Evolutionary conservation across 2,888 invertebrate species (phyloP), one percentile per base, ranked within the genome.

Genomic region (Gnatocerus cornutus): DNA sequence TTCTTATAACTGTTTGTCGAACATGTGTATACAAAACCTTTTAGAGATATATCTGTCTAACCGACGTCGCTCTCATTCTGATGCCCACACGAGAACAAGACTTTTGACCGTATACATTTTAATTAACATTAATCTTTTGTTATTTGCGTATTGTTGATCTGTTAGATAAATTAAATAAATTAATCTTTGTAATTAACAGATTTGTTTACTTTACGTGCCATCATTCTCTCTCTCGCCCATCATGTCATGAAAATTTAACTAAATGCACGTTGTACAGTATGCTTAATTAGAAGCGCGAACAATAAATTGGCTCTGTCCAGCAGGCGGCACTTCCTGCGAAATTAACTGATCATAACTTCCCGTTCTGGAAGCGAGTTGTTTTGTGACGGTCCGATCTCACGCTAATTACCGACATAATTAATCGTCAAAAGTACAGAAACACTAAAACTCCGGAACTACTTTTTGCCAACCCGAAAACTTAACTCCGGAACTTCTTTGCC

Each of bases 271-370:
- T 59, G 41, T 56, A 74, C 71, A 73, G 75, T 48, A 14, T 41
- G 52, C 67, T 79, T 78, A 80, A 80, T 80, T 80, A 79, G 74
- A 71, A 74, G 63, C 72, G 74, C 71, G 72, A 71, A 76, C 75
- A 75, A 79, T 79, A 79, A 80, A 80, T 81, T 79, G 73, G 71
- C 55, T 63, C 71, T 73, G 78, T 77, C 77, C 76, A 77, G 78
- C 71, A 71, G 69, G 68, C 69, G 73, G 73, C 71, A 74, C 72
- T 75, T 76, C 76, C 78, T 76, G 79, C 72, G 72, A 80, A 81
- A 81, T 80, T 81, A 81, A 79, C 79, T 77, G 78, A 79, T 81
- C 79, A 79, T 78, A 79, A 81, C 78, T 80, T 81, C 79, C 79
- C 75, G 78, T 77, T 74, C 67, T 73, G 67, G 66, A 41, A 39